phyloP scores from a whole-genome alignment of 2,797 vertebrate species.

The Synanceia verrucosa region DNA sequence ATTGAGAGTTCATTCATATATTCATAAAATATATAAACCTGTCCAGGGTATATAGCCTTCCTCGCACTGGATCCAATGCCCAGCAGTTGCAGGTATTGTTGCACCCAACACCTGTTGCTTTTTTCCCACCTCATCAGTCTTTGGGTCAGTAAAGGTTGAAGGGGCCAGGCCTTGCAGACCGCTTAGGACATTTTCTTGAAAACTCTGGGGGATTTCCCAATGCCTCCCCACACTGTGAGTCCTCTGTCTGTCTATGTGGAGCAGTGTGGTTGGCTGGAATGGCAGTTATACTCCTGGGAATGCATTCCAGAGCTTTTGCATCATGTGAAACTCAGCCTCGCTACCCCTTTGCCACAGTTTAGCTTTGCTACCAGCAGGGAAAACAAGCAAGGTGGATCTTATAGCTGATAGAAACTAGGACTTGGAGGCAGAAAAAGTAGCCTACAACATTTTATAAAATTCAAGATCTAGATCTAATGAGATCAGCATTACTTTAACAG shows the following conservation, averaged over 20 bases:
- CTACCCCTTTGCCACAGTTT: constrained; percentile 53
- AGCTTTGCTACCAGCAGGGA: constrained; percentile 44
- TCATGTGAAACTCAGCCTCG: constrained; percentile 77
- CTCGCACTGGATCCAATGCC: not conserved
- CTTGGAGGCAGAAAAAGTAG: not conserved
- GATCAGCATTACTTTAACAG: not conserved
- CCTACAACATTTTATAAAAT: not conserved
- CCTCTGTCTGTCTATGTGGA: constrained; percentile 40
- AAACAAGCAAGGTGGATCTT: constrained; percentile 45
- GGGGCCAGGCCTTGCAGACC: constrained; percentile 21
- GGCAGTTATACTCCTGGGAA: constrained; percentile 61
- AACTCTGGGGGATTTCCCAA: constrained; percentile 37
- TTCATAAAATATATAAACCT: not conserved
- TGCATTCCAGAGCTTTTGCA: constrained; percentile 77
- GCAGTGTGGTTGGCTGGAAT: constrained; percentile 32
- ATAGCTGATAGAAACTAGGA: constrained; percentile 2
- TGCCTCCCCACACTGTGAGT: constrained; percentile 38
- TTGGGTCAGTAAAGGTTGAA: constrained; percentile 20
- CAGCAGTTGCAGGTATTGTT: not conserved
- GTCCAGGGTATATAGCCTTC: too few relatives aligned
- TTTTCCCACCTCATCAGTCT: constrained; percentile 14
- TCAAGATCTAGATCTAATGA: not conserved
- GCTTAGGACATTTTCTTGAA: constrained; percentile 16
- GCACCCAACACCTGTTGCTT: constrained; percentile 48
- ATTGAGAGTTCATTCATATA: not conserved